These are phyloP conservation scores for Athalia circularis DNA, from an alignment of 2,888 invertebrate species.

Conservation along the genomic window DNA sequence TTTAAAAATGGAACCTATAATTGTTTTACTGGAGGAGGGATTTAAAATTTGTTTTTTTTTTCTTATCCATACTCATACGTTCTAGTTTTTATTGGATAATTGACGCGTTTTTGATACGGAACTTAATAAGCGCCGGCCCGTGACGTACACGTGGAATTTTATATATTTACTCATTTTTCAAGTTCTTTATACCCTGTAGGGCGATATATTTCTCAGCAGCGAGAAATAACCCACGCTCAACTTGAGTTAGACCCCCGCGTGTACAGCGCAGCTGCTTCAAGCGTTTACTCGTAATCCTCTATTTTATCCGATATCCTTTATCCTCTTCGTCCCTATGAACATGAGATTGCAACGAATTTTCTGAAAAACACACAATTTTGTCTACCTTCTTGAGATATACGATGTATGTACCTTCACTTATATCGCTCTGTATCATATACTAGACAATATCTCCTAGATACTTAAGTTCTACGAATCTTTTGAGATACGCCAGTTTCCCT, in stretches of 20 bases:
- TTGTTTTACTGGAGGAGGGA: too few species aligned
- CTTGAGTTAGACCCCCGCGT: not conserved
- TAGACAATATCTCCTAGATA: not conserved
- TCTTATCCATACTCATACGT: too few species aligned
- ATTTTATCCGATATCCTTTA: constrained; percentile 44
- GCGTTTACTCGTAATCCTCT: constrained; percentile 35
- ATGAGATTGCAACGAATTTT: constrained; percentile 41
- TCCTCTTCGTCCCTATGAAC: constrained; percentile 33
- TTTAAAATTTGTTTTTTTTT: too few species aligned
- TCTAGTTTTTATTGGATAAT: too few species aligned
- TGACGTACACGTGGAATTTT: not conserved
- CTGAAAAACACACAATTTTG: constrained; percentile 37
- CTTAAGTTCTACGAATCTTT: too few species aligned
- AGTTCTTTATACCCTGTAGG: not conserved
- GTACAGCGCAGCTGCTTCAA: constrained; percentile 32
- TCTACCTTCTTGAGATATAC: constrained; percentile 7
- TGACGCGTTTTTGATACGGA: too few species aligned
- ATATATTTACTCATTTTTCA: constrained; percentile 5
- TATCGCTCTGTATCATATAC: not conserved
- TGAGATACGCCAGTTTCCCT: too few species aligned
- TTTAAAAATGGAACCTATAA: too few species aligned
- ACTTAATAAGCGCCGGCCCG: too few species aligned
- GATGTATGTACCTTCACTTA: constrained; percentile 2
- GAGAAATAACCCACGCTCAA: constrained; percentile 6
- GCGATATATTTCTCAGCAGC: constrained; percentile 21